Evolutionary conservation across 2,797 vertebrate species (phyloP).

Genomic region (Bucorvus abyssinicus): DNA sequence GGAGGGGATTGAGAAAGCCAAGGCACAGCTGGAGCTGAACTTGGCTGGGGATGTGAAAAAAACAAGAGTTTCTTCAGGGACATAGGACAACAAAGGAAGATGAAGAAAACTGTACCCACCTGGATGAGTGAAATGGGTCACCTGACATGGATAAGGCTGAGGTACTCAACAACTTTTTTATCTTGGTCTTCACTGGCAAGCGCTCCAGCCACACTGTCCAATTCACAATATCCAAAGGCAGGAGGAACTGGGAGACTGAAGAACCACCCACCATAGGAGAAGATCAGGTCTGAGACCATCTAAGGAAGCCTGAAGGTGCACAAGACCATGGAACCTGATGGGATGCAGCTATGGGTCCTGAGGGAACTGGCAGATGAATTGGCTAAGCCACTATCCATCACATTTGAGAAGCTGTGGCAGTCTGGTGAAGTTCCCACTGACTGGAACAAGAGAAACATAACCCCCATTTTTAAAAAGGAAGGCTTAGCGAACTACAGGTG

Average conservation of each 20-base stretch:
- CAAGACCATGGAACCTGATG: no score
- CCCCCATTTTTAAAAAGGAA: background rate
- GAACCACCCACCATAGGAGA: background rate
- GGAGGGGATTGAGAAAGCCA: background rate
- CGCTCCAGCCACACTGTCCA: background rate
- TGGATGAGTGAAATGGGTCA: background rate
- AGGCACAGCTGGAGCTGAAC: background rate
- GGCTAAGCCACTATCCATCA: background rate
- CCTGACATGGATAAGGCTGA: background rate
- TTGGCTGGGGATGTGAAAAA: background rate
- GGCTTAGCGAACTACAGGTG: no score
- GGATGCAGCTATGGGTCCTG: background rate
- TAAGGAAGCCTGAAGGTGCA: background rate
- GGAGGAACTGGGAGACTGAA: background rate
- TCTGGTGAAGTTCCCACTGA: background rate
- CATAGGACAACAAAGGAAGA: background rate
- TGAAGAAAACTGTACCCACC: background rate
- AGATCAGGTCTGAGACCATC: background rate
- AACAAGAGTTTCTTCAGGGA: background rate
- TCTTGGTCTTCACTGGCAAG: background rate
- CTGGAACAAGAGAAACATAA: no score
- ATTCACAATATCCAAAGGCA: background rate
- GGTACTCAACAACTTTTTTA: background rate
- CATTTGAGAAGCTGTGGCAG: background rate
- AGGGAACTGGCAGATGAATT: background rate